These are phyloP conservation scores for Callinectes sapidus DNA, from an alignment of 2,888 invertebrate species.

Conservation along the genomic window DNA sequence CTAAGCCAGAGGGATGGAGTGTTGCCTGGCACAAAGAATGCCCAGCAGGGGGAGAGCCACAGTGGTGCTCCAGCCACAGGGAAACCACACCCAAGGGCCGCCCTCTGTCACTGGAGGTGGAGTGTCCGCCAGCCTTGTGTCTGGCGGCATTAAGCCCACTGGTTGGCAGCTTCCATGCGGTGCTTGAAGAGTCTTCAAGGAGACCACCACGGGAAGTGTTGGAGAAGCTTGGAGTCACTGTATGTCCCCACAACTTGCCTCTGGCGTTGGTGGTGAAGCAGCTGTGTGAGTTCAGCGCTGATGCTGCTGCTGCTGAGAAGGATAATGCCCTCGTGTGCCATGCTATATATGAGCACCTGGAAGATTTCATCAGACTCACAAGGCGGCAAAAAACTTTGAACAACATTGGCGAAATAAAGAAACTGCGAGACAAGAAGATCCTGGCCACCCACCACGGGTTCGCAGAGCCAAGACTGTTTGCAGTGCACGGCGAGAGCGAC, in stretches of 20 bases:
- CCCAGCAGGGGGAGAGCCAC: neutral
- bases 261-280: slow-evolving; percentile 30
- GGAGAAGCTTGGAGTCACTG: slow-evolving; percentile 32
- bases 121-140: slow-evolving; percentile 38
- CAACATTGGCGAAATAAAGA: neutral
- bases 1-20: slow-evolving; percentile 45
- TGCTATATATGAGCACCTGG: slow-evolving; percentile 48
- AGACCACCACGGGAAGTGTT: neutral
- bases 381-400: neutral
- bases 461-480: slow-evolving; percentile 44
- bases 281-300: slow-evolving; percentile 17
- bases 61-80: slow-evolving; percentile 12
- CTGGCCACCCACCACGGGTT: slow-evolving; percentile 46
- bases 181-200: neutral
- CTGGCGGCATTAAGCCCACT: slow-evolving; percentile 9
- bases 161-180: slow-evolving; percentile 36
- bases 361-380: neutral
- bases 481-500: neutral
- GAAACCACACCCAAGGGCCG: neutral
- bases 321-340: neutral
- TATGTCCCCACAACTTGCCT: neutral
- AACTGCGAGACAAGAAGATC: slow-evolving; percentile 27
- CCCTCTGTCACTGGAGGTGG: neutral
- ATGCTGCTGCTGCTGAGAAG: neutral
- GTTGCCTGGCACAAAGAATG: slow-evolving; percentile 37